phyloP scores from a whole-genome alignment of 2,797 vertebrate species.

The Pangasius larnaudii region DNA sequence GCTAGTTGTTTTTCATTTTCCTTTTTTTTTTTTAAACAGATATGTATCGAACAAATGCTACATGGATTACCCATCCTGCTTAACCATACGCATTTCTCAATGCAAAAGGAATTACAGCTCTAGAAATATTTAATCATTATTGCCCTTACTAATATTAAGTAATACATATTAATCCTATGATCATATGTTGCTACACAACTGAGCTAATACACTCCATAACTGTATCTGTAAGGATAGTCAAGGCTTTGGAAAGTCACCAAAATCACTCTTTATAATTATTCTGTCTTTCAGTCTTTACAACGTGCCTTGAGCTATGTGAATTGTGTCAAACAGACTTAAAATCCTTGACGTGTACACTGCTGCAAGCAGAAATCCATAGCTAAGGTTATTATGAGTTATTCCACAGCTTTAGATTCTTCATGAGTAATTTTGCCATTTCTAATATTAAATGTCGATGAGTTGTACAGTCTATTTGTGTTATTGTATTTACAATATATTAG shows the following conservation, averaged over 20 bases:
- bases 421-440: background rate
- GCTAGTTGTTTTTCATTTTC: background rate
- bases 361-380: background rate
- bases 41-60: background rate
- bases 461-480: background rate
- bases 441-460: background rate
- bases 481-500: background rate
- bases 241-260: background rate
- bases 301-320: background rate
- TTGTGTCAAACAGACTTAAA: background rate
- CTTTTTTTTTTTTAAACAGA: background rate
- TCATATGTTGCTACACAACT: background rate
- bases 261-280: constrained; percentile 1
- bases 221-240: background rate
- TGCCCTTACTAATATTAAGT: background rate
- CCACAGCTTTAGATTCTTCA: background rate
- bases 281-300: background rate
- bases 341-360: background rate
- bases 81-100: background rate
- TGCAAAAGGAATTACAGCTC: background rate
- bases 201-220: background rate
- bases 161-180: background rate
- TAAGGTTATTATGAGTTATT: background rate
- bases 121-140: background rate
- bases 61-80: background rate